Percentiles rank a stretch among this genome's conserved stretches.
phyloP scores from a whole-genome alignment of 2,797 vertebrate genomes.

The Chelon labrosus region DNA sequence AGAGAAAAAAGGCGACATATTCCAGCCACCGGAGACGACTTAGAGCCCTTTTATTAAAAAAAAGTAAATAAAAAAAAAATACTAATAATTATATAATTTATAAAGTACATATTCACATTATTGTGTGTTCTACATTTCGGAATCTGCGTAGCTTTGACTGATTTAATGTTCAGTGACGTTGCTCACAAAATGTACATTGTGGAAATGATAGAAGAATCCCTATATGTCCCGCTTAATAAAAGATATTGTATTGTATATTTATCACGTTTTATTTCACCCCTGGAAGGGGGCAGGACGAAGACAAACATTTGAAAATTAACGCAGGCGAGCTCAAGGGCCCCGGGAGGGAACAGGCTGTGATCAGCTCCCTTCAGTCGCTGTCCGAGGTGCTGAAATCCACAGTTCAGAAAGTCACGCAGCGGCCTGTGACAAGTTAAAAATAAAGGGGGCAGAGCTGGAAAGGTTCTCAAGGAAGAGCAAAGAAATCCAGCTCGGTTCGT shows the following conservation, averaged over 20 bases:
- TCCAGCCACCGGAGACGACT: conserved; percentile 82
- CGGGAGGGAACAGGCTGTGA: conserved; percentile 12
- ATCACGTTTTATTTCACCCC: conserved; percentile 72
- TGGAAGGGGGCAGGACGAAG: background rate
- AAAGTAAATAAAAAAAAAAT: conserved; percentile 23
- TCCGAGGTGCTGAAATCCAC: conserved; percentile 78
- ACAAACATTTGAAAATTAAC: background rate
- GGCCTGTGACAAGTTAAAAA: background rate
- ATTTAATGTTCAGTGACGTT: conserved; percentile 87
- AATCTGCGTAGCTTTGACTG: conserved; percentile 88
- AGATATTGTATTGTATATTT: conserved; percentile 89
- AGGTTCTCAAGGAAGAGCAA: too few species aligned
- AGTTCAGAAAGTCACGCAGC: background rate
- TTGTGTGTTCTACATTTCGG: conserved; percentile 87
- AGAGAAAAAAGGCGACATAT: conserved; percentile 84
- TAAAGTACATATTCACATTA: conserved; percentile 87
- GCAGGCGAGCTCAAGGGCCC: conserved; percentile 40
- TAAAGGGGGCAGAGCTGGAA: background rate
- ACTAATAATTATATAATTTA: conserved; percentile 79
- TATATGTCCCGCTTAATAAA: conserved; percentile 90
- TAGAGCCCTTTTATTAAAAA: conserved; percentile 82
- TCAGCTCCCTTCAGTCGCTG: conserved; percentile 55
- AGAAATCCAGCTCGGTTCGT: too few species aligned
- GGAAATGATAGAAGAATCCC: conserved; percentile 85
- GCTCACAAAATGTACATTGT: conserved; percentile 86